Evolutionary conservation across 2,888 invertebrate species (phyloP).

Genomic region (Scaptodrosophila latifasciaeformis): DNA sequence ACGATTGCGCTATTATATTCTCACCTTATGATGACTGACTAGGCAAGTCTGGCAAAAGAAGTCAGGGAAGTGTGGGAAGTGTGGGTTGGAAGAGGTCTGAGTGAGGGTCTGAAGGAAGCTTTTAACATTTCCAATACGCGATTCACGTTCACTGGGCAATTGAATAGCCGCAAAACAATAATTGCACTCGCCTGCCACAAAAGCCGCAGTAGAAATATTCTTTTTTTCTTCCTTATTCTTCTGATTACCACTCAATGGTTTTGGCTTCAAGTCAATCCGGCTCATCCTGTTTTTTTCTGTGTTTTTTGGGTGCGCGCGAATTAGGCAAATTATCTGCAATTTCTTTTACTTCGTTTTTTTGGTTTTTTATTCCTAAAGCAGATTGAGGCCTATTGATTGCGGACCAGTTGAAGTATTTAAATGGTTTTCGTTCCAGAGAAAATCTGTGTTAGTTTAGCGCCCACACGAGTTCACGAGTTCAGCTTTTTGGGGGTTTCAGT

Average conservation of each 20-base stretch:
- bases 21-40: slow-evolving; percentile 67
- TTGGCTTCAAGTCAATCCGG: slow-evolving; percentile 27
- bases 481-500: too few species aligned
- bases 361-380: slow-evolving; percentile 1
- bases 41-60: neutral
- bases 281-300: slow-evolving; percentile 47
- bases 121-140: too few species aligned
- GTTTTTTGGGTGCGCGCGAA: slow-evolving; percentile 33
- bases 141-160: slow-evolving; percentile 44
- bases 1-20: slow-evolving; percentile 74
- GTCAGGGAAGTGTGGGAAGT: slow-evolving; percentile 5
- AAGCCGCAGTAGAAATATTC: slow-evolving; percentile 23
- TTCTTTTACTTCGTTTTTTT: slow-evolving; percentile 20
- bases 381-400: slow-evolving; percentile 35
- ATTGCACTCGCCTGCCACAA: slow-evolving; percentile 50
- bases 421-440: slow-evolving; percentile 21
- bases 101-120: slow-evolving; percentile 11
- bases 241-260: neutral
- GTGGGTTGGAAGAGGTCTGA: slow-evolving; percentile 11
- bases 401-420: slow-evolving; percentile 20
- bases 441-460: slow-evolving; percentile 51
- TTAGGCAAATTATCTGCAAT: slow-evolving; percentile 68
- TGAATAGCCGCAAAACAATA: slow-evolving; percentile 67
- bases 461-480: slow-evolving; percentile 59
- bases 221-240: too few species aligned